Evolutionary conservation across 2,797 vertebrate genomes (phyloP).

Genomic region (Coregonus ussuriensis): DNA sequence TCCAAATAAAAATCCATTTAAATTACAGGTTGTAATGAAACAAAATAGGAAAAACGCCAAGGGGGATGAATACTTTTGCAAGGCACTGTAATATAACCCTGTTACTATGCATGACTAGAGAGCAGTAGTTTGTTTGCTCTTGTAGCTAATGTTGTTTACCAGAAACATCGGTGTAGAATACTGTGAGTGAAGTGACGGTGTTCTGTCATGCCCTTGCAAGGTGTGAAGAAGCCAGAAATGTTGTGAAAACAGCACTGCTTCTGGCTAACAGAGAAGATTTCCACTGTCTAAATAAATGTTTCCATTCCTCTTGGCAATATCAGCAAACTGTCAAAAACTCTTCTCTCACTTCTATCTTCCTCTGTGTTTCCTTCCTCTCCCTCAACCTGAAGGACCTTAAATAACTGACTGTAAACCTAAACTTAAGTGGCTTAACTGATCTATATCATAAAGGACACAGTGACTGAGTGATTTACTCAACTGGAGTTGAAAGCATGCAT

Average conservation of each 20-base stretch:
- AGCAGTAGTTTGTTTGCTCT: neutral
- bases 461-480: too few relatives aligned
- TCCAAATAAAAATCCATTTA: too few relatives aligned
- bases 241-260: neutral
- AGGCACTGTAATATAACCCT: neutral
- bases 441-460: neutral
- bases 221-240: neutral
- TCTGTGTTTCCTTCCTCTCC: constrained; percentile 33
- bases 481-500: too few relatives aligned
- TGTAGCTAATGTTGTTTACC: neutral
- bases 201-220: neutral
- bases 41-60: too few relatives aligned
- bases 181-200: neutral
- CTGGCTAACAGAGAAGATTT: too few relatives aligned
- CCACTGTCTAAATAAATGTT: too few relatives aligned
- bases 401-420: neutral
- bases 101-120: neutral
- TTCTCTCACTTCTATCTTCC: constrained; percentile 28
- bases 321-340: constrained; percentile 1
- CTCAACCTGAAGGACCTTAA: constrained; percentile 42
- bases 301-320: neutral
- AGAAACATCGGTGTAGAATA: neutral
- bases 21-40: too few relatives aligned
- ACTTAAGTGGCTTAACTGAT: neutral
- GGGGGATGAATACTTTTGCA: too few relatives aligned